Conservation (phyloP, 2,797 vertebrate species). For the Chlorospingus flavigularis region DNA sequence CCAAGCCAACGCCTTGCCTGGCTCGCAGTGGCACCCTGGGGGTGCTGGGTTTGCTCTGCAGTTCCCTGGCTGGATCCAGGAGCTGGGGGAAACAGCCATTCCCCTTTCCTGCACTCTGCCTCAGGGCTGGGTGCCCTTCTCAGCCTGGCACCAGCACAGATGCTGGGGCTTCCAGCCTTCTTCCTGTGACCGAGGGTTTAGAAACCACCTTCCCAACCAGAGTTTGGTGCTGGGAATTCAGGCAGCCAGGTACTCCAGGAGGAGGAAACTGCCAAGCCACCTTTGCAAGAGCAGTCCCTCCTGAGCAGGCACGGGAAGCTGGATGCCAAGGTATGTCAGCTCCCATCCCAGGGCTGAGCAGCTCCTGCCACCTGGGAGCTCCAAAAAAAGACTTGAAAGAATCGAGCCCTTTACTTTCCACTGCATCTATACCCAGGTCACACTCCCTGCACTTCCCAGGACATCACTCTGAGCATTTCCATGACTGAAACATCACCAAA, state of each 20-base stretch:
- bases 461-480: neutral
- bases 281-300: neutral
- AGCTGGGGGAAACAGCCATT: neutral
- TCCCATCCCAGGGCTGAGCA: neutral
- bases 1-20: neutral
- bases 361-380: neutral
- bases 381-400: neutral
- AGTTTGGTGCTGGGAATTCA: neutral
- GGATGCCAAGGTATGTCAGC: rapidly evolving
- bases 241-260: neutral
- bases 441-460: neutral
- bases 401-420: neutral
- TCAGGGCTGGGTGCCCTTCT: neutral
- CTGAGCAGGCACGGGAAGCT: neutral
- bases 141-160: rapidly evolving
- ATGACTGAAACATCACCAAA: neutral
- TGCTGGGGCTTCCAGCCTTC: neutral
- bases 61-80: neutral
- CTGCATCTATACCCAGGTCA: neutral
- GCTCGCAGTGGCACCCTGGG: neutral
- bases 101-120: neutral
- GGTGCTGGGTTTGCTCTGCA: neutral
- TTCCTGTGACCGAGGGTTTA: neutral
- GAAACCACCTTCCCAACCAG: neutral
- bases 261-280: neutral